Evolutionary conservation across 2,797 vertebrate genomes (phyloP).

Genomic region (Thamnophis elegans): DNA sequence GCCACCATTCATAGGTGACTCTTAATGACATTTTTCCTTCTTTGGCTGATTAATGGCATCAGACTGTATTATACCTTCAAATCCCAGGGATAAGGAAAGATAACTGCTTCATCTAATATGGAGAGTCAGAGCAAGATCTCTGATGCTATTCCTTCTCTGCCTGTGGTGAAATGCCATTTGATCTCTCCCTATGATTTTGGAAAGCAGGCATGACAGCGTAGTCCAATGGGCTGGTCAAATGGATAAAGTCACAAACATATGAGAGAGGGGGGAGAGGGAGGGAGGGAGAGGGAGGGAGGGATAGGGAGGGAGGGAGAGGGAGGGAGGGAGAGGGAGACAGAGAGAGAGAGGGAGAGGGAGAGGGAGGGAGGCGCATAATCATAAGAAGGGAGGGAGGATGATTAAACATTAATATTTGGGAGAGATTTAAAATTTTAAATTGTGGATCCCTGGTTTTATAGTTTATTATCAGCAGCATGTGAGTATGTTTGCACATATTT

Average conservation of each 20-base stretch:
- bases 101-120: background rate
- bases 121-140: background rate
- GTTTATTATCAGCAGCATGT: background rate
- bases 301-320: background rate
- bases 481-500: background rate
- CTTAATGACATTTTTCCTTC: background rate
- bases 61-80: background rate
- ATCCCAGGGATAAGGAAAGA: background rate
- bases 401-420: background rate
- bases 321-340: background rate
- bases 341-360: too few species aligned
- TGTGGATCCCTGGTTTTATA: background rate
- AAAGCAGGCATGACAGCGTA: background rate
- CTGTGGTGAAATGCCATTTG: background rate
- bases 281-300: too few species aligned
- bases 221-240: background rate
- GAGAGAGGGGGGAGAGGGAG: too few species aligned
- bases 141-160: background rate
- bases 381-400: too few species aligned
- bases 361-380: background rate
- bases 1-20: background rate
- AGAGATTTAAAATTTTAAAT: background rate
- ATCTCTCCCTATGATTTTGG: background rate
- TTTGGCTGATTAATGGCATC: background rate
- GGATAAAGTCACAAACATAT: background rate